Base-by-base conservation (phyloP, 2,888 invertebrate species). In the Dione vanillae region DNA sequence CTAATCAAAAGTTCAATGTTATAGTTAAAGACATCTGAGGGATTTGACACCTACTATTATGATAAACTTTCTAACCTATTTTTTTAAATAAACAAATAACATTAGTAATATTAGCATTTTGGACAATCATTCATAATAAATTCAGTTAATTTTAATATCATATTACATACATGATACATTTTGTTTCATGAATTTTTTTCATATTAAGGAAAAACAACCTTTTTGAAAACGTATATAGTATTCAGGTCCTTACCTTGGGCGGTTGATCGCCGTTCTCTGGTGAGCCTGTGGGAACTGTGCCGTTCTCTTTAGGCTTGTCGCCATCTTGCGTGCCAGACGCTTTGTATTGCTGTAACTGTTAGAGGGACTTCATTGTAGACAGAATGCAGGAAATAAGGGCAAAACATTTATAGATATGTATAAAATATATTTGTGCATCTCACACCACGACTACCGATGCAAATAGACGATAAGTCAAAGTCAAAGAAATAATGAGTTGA, bases 271-370 rank as follows among this genome's bases (percentile, higher is more conserved):
- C 93, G 80, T 95, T 95, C 77, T 93, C 93, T 35, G 93, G 94
- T 84, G 94, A 94, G 54, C 94, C 94, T 77, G 89, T 90, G 77
- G 94, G 94, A 71, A 95, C 94, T 78, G 96, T 96, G 81, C 97
- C 97, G 89, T 97, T 97, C 90, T 97, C 97, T 90, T 96, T 96
- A 78, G 96, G 96, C 91, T 95, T 95, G 78, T 93, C 93, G 78
- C 94, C 93, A 81, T 95, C 94, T 74, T 87, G 84, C 27, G 93
- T 94, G 80, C 95, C 95, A 81, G 96, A 96, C 78, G 95, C 90
- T 94, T 97, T 97, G 92, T 96, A 96, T 92, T 97, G 97, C 91
- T 96, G 96, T 84, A 97, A 94, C 97, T 97, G 88, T n/a, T 59
- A 43, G 19, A 59, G 14, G 16, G 11, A 56, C 12, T 35, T 56